Conservation (phyloP, 2,797 vertebrate genomes). For the Schizopygopsis pylzovi region DNA sequence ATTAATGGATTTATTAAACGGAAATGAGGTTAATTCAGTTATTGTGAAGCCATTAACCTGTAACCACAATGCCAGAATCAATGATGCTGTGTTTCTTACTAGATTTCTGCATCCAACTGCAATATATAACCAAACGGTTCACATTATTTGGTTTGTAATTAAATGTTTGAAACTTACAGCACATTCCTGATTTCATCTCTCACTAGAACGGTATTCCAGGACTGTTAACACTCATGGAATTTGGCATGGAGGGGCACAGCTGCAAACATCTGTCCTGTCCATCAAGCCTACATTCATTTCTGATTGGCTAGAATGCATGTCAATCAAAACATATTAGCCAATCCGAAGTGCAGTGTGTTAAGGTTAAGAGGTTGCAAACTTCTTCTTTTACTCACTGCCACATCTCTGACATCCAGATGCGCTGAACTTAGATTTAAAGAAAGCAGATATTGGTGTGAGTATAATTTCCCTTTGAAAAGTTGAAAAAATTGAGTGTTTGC, state of each 20-base stretch:
- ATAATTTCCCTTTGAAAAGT: not conserved
- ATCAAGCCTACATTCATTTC: not conserved
- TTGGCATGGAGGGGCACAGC: constrained; percentile 27
- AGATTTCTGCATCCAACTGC: not conserved
- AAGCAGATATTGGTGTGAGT: not conserved
- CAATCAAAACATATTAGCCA: not conserved
- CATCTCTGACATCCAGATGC: constrained; percentile 5
- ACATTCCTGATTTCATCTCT: constrained; percentile 46
- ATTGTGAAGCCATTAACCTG: constrained; percentile 40
- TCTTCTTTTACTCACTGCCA: not conserved
- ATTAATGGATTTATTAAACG: constrained; percentile 49
- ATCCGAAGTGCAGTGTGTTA: not conserved
- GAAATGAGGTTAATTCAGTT: constrained; percentile 47
- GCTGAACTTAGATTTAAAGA: not conserved
- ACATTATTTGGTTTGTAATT: not conserved
- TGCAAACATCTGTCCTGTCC: constrained; percentile 52
- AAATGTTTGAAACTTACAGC: not conserved
- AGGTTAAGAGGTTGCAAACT: not conserved
- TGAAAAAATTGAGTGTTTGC: not conserved
- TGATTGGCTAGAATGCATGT: constrained; percentile 21
- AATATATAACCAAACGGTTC: not conserved
- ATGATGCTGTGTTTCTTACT: constrained; percentile 15
- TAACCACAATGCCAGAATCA: not conserved
- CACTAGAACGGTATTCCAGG: constrained; percentile 66
- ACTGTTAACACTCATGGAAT: constrained; percentile 63